Base-by-base conservation (phyloP, 2,888 invertebrate species). In the Limenitis camilla region DNA sequence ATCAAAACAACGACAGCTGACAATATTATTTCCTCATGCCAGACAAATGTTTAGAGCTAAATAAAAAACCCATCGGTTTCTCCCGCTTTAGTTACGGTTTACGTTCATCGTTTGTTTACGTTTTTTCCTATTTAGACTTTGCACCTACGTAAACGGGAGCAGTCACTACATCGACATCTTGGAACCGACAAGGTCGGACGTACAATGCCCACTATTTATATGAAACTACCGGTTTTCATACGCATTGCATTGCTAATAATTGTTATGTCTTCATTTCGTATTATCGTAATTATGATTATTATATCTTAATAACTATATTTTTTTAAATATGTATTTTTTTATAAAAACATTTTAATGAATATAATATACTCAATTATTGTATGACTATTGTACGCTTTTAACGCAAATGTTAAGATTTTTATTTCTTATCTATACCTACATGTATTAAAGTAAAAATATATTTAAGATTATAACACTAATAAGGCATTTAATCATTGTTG, bases 1-100 rank as follows among this genome's bases (percentile, higher is more conserved):
- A 57, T 46, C 52, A 52, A 61, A 62, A 64, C 61, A 63, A 64
- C 60, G 56, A 42, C 51, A 49, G 46, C 33, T 45, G 48, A 48
- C 49, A 53, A 53, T 55, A 33, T 43, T 32, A 31, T 43, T 60
- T 55, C 56, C 54, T 38, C 27, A 57, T 56, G 47, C 53, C 49
- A 51, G 51, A 58, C 53, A 53, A 54, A 46, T 55, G 52, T 48
- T 52, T 45, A 55, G 43, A 59, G 46, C 11, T 33, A 56, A 59
- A 55, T 51, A 61, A 60, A 78, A 81, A 77, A 71, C 77, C 78
- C 77, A 71, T 60, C 59, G 77, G 77, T 71, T 72, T 74, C 71
- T 67, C 77, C 80, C 71, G 61, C 64, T 60, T 67, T 71, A 63
- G 67, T 58, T 61, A 70, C 71, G 73, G 69, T 69, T 71, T 72